Percentiles rank a stretch among this genome's conserved stretches.
These are phyloP conservation scores for Andrena marginata DNA, from an alignment of 2,888 invertebrate species.

Conservation along the genomic window DNA sequence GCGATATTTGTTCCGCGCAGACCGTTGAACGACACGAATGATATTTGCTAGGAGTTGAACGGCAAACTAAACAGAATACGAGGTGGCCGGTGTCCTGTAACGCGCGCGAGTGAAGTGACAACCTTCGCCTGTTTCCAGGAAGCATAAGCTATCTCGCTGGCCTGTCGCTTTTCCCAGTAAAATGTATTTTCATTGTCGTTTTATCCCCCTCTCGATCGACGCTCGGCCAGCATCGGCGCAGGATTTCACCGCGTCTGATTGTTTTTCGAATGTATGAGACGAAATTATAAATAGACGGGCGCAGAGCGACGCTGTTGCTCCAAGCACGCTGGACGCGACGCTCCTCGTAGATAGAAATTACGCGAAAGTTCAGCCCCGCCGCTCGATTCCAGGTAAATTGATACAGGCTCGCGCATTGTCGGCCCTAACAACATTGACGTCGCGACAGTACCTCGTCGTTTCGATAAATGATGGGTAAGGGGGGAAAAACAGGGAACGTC, in stretches of 20 bases:
- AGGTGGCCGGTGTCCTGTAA: conserved; percentile 61
- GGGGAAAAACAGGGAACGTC: no score
- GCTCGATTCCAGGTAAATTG: conserved; percentile 65
- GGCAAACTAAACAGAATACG: conserved; percentile 79
- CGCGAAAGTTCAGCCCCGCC: conserved; percentile 58
- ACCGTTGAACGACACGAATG: conserved; percentile 60
- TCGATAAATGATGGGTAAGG: conserved; percentile 11
- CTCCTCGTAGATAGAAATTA: conserved; percentile 61
- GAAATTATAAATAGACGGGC: conserved; percentile 71
- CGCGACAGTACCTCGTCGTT: conserved; percentile 28
- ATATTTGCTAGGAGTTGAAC: conserved; percentile 75
- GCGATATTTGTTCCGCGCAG: conserved; percentile 65
- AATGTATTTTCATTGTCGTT: conserved; percentile 74
- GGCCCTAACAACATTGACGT: conserved; percentile 58
- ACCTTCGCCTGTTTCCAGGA: conserved; percentile 77
- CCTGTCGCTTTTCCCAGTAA: conserved; percentile 71
- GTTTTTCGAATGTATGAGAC: conserved; percentile 71
- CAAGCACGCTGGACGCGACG: conserved; percentile 9
- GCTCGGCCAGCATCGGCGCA: conserved; percentile 17
- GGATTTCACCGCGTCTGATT: conserved; percentile 67
- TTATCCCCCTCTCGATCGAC: conserved; percentile 68
- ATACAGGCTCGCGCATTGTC: conserved; percentile 55
- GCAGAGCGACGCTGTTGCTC: conserved; percentile 45
- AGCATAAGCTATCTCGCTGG: conserved; percentile 73
- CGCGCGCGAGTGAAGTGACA: conserved; percentile 74